Percentiles rank a stretch among this genome's conserved stretches.
Conservation (phyloP, 37 sponge, comb jelly and placozoan genomes). For the Ephydatia muelleri region DNA sequence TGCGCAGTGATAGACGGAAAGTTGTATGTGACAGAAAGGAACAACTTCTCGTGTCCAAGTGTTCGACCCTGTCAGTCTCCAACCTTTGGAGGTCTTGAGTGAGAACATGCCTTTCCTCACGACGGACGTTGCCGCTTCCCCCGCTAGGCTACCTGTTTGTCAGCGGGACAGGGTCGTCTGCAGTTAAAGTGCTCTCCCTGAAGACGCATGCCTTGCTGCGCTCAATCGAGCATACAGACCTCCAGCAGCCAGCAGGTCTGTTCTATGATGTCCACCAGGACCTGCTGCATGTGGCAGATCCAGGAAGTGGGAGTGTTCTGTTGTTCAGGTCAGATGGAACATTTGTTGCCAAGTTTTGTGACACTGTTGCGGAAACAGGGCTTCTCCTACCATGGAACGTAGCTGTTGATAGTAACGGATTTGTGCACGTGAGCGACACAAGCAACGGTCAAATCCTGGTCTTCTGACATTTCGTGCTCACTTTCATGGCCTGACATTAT, state of each 20-base stretch:
- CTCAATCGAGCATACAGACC: background rate
- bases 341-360: conserved; percentile 23
- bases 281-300: conserved; percentile 29
- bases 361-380: conserved; percentile 8
- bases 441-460: conserved; percentile 45
- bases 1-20: conserved; percentile 11
- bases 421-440: conserved; percentile 48
- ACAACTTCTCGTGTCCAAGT: conserved; percentile 35
- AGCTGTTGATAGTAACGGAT: conserved; percentile 32
- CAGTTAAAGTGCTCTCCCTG: background rate
- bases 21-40: conserved; percentile 38
- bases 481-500: background rate
- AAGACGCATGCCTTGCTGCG: background rate
- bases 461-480: background rate
- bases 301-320: conserved; percentile 25
- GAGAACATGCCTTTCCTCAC: background rate
- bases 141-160: background rate
- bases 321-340: conserved; percentile 11
- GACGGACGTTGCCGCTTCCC: background rate
- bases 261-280: background rate
- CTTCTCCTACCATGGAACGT: background rate
- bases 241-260: background rate
- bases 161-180: background rate
- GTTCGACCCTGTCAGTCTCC: background rate
- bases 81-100: background rate